A percentile compares a stretch with the other conserved stretches of the same genome.
Evolutionary conservation across 1,140 invertebrate species (phyloP).

Genomic region (Leucophenga varia): DNA sequence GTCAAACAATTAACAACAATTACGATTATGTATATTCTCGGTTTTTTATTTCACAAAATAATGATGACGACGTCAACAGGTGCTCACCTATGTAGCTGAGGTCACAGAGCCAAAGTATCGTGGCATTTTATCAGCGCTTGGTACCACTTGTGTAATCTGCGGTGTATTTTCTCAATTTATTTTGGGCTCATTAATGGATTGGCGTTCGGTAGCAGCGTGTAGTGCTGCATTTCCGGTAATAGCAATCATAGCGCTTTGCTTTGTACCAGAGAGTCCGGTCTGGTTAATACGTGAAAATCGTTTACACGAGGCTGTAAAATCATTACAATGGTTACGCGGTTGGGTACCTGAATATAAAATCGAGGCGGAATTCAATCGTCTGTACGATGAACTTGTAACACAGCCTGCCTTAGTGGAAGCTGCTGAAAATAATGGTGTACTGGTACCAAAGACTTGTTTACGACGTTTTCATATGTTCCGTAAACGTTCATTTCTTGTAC

Average conservation of each 20-base stretch:
- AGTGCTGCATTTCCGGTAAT: slow-evolving; percentile 68
- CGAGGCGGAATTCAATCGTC: slow-evolving; percentile 60
- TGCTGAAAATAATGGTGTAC: slow-evolving; percentile 17
- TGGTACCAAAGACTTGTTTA: slow-evolving; percentile 13
- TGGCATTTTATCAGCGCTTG: slow-evolving; percentile 72
- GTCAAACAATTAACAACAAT: no score
- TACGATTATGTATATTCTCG: no score
- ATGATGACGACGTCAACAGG: no score
- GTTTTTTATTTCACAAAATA: neutral
- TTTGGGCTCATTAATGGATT: slow-evolving; percentile 67
- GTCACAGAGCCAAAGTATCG: slow-evolving; percentile 75
- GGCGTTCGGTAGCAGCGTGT: slow-evolving; percentile 69
- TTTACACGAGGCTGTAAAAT: slow-evolving; percentile 61
- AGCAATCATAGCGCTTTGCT: slow-evolving; percentile 65
- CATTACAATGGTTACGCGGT: slow-evolving; percentile 68
- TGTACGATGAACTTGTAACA: slow-evolving; percentile 58
- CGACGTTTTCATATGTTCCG: slow-evolving; percentile 39
- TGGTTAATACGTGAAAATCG: slow-evolving; percentile 69
- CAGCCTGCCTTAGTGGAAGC: slow-evolving; percentile 40
- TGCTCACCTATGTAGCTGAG: slow-evolving; percentile 78
- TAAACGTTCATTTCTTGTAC: slow-evolving; percentile 61
- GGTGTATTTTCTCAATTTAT: slow-evolving; percentile 72
- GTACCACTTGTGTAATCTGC: slow-evolving; percentile 70
- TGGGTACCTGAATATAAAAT: slow-evolving; percentile 63
- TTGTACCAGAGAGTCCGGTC: slow-evolving; percentile 76